Evolutionary conservation across 2,888 invertebrate species (phyloP).

Genomic region (Mimas tiliae): DNA sequence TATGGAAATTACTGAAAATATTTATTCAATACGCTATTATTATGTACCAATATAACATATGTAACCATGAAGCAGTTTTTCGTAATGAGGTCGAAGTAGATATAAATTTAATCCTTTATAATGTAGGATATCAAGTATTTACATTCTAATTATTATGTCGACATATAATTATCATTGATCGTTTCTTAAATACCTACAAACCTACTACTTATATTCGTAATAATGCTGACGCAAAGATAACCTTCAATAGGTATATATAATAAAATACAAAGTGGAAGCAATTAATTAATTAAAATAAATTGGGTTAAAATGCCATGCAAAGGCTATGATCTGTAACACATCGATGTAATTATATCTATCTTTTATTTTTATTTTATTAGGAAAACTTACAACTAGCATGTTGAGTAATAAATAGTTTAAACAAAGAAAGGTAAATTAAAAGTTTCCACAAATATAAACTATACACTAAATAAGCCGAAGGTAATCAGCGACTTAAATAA

Average conservation of each 20-base stretch:
- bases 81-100: constrained; percentile 48
- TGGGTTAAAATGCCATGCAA: too few species aligned
- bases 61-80: constrained; percentile 30
- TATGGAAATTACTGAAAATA: background rate
- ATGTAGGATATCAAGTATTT: constrained; percentile 29
- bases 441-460: too few species aligned
- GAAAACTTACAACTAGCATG: too few species aligned
- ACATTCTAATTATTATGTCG: constrained; percentile 26
- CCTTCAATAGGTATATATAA: background rate
- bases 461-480: too few species aligned
- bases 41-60: too few species aligned
- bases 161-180: constrained; percentile 14
- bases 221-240: background rate
- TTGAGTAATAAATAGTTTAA: too few species aligned
- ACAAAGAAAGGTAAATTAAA: too few species aligned
- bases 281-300: background rate
- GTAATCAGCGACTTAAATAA: too few species aligned
- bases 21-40: constrained; percentile 30
- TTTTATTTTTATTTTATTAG: too few species aligned
- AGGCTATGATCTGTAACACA: too few species aligned
- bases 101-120: constrained; percentile 44
- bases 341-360: too few species aligned
- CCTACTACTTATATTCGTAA: background rate
- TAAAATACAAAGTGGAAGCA: background rate
- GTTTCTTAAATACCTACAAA: background rate